phyloP scores from a whole-genome alignment of 1,140 invertebrate species.

The Philaenus spumarius region DNA sequence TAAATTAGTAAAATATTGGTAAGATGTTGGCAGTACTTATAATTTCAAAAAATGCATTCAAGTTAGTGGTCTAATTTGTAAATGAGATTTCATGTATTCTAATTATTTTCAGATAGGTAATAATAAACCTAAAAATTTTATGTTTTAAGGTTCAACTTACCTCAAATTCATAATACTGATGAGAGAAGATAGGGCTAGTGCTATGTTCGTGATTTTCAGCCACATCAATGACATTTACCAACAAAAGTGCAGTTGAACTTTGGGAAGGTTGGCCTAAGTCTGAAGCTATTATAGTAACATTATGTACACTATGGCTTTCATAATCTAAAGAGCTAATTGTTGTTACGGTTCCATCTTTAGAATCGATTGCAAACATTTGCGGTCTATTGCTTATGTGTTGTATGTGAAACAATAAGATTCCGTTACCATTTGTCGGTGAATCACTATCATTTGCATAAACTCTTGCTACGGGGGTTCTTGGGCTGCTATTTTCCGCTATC shows the following conservation, averaged over 20 bases:
- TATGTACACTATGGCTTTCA: slow-evolving; percentile 55
- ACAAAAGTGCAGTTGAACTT: slow-evolving; percentile 65
- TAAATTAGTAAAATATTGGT: too few relatives aligned
- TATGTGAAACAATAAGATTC: slow-evolving; percentile 65
- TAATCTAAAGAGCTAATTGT: slow-evolving; percentile 67
- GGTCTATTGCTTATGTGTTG: slow-evolving; percentile 49
- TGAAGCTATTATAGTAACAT: slow-evolving; percentile 72
- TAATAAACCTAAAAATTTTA: too few relatives aligned
- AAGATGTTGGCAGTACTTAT: too few relatives aligned
- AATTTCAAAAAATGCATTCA: too few relatives aligned
- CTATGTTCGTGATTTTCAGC: slow-evolving; percentile 41
- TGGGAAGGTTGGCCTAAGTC: slow-evolving; percentile 75
- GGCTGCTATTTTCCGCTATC: slow-evolving; percentile 57
- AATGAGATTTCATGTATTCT: too few relatives aligned
- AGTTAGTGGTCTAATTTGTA: too few relatives aligned
- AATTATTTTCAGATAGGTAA: too few relatives aligned
- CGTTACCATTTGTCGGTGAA: slow-evolving; percentile 71
- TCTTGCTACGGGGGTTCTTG: slow-evolving; percentile 59
- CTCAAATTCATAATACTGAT: slow-evolving; percentile 69
- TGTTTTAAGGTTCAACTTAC: too few relatives aligned
- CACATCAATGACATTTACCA: slow-evolving; percentile 57
- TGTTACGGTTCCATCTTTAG: slow-evolving; percentile 69
- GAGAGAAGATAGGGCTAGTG: slow-evolving; percentile 51
- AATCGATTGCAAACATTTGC: slow-evolving; percentile 69
- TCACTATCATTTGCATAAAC: slow-evolving; percentile 81